Evolutionary conservation across 2,888 invertebrate species (phyloP), one percentile per base, ranked within the genome.

Genomic region (Dicycla oo): DNA sequence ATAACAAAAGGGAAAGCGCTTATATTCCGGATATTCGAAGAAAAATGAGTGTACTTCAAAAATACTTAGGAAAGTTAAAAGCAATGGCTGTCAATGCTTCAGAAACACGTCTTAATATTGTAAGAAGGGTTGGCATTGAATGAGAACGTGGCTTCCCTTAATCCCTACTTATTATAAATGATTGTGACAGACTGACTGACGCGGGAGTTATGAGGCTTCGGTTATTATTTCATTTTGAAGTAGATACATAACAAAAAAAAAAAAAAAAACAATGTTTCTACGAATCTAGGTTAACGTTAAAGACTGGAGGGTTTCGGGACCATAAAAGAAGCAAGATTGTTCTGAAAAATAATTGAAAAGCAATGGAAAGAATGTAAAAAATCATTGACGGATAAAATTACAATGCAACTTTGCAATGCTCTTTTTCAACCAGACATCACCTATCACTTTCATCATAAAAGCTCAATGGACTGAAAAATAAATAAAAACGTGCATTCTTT

Each of bases 171-270:
- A 66, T 56, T 70, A 34, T 69, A 77, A 77, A 82, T 66, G 49
- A 77, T 69, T 77, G 78, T 51, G 69, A 78, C 78, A 78, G 63
- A 75, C 81, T 40, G 65, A 66, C 47, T 49, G 78, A 82, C 78
- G 78, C 47, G 38, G 45, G 62, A 45, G 7, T 66, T 78, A 70
- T 66, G 38, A 58, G 78, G 78, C 78, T 82, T 78, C 82, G 58
- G 57, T 54, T 78, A 38, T 69, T 78, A 23, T 69, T 67, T 56
- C 10, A 56, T 75, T 56, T 40, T 26, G 26, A 73, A 61, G 11
- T 51, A 68, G n/a, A 2, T 45, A 43, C 11, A 51, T 51, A 54
- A 67, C 43, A 60, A 62, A 34, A 53, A 62, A 56, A n/a, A n/a
- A n/a, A 4, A 30, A 4, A 53, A 23, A 53, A 62, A 56, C 23